Evolutionary conservation across 64 coral and sea anemone genomes (phyloP).

Genomic region (Pocillopora verrucosa): DNA sequence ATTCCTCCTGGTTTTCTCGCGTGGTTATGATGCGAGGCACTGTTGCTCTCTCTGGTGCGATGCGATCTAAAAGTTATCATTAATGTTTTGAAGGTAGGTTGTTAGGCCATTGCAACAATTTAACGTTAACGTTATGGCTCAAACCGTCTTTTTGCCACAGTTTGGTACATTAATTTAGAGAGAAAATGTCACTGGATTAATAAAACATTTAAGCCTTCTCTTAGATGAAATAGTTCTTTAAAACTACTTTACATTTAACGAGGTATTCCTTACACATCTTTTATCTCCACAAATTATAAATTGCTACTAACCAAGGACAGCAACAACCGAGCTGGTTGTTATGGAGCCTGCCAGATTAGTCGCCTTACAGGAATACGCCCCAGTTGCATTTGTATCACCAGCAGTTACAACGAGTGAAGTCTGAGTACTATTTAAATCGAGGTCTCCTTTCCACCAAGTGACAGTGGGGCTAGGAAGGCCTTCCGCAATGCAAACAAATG

Average conservation of each 20-base stretch:
- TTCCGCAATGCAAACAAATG: slow-evolving; percentile 42
- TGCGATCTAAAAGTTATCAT: slow-evolving; percentile 14
- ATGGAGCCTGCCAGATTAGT: slow-evolving; percentile 38
- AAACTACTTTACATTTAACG: neutral
- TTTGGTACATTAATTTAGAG: too few relatives aligned
- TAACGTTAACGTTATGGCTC: neutral
- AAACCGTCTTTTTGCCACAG: too few relatives aligned
- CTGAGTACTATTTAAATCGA: neutral
- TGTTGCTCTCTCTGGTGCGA: neutral
- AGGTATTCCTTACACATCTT: neutral
- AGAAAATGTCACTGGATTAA: too few relatives aligned
- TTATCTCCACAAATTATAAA: too few relatives aligned
- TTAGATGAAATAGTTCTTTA: too few relatives aligned
- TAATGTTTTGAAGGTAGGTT: too few relatives aligned
- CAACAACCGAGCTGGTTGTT: slow-evolving; percentile 44
- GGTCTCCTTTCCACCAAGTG: slow-evolving; percentile 57
- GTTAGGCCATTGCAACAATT: too few relatives aligned
- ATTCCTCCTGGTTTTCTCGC: neutral
- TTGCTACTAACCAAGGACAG: slow-evolving; percentile 50
- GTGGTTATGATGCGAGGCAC: slow-evolving; percentile 40
- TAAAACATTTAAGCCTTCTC: too few relatives aligned
- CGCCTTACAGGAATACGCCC: slow-evolving; percentile 64
- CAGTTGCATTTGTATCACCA: slow-evolving; percentile 27
- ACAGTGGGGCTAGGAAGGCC: slow-evolving; percentile 60
- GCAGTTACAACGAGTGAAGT: neutral